Evolutionary conservation across 2,113 vertebrate genomes (phyloP), one percentile per base, ranked within the genome.

Genomic region (Eudyptes chrysolophus): DNA sequence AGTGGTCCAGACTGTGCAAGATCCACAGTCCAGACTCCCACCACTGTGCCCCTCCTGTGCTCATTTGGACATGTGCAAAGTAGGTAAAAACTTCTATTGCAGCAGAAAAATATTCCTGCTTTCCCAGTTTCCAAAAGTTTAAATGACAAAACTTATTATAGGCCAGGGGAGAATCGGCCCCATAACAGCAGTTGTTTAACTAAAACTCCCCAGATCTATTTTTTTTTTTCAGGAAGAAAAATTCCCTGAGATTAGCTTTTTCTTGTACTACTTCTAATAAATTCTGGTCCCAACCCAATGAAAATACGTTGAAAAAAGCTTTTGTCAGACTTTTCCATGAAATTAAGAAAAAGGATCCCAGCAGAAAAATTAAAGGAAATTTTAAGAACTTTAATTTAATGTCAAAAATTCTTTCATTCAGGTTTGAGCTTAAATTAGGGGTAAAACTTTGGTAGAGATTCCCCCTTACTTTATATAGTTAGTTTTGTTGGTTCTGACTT

Each of bases 1-100:
- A 91, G 66, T 92, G 91, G 74, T 69, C 81, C 94, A 96, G 87
- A 91, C 78, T 71, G 70, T 71, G 87, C 46, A 76, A 85, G 81
- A 79, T 62, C 81, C 78, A 19, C 66, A 46, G 77, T 46, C 80
- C 88, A 89, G 87, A 85, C 78, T 91, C 81, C 69, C 91, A 89
- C 78, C 66, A 26, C 65, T 72, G 15, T 1, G 1, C 65, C 49
- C 61, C 61, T 89, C 66, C 52, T 79, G 44, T 76, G 72, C 84
- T 94, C 89, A 58, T 83, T 96, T 87, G 58, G 49, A 89, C 70
- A 40, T 32, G 38, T 87, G 87, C 57, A 83, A 94, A 87, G 93
- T 38, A 72, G 77, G 70, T 72, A 89, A 24, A 93, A 96, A 94
- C 65, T 57, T 94, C 89, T 93, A 30, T 42, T 69, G 55, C 62